Base-by-base conservation (phyloP, 1,140 invertebrate species). In the Teleopsis dalmanni region DNA sequence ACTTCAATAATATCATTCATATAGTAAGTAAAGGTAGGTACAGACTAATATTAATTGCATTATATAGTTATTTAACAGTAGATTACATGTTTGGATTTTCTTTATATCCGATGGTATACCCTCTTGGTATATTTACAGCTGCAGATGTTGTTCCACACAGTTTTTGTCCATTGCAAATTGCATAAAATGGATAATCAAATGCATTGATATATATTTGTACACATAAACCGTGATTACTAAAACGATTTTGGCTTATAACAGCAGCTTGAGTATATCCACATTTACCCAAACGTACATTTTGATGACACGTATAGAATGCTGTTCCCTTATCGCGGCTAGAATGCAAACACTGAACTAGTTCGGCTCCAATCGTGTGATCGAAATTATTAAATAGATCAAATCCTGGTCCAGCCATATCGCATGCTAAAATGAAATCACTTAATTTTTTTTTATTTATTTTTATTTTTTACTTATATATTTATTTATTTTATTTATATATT, bases 381-480 rank as follows among this genome's bases (percentile, higher is more conserved):
- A 55, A 40, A 14, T 48, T 48, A 14, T 16, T 23, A 53, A 61
- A 58, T 1, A 59, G 53, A 59, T 66, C 67, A 16, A 70, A 70
- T 10, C 66, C 66, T 1, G 67, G 67, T 4, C 67, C 67, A 7
- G 67, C 67, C 61, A 68, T 70, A 44, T 70, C 67, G 27, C 67
- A 70, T 27, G 60, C 67, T 70, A 16, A 31, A 49, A 47, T 22
- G 7, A 3, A 45, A n/a, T n/a, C n/a, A n/a, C n/a, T n/a, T n/a
- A n/a, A n/a, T n/a, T n/a, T n/a, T n/a, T n/a, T n/a, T n/a, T n/a
- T n/a, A n/a, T n/a, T n/a, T n/a, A n/a, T n/a, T n/a, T n/a, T n/a
- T n/a, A n/a, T n/a, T n/a, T n/a, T n/a, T n/a, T n/a, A n/a, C n/a
- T n/a, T n/a, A n/a, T n/a, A n/a, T n/a, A n/a, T n/a, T n/a, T n/a